Base-by-base conservation (phyloP, 2,888 invertebrate genomes). In the Biston stratarius region DNA sequence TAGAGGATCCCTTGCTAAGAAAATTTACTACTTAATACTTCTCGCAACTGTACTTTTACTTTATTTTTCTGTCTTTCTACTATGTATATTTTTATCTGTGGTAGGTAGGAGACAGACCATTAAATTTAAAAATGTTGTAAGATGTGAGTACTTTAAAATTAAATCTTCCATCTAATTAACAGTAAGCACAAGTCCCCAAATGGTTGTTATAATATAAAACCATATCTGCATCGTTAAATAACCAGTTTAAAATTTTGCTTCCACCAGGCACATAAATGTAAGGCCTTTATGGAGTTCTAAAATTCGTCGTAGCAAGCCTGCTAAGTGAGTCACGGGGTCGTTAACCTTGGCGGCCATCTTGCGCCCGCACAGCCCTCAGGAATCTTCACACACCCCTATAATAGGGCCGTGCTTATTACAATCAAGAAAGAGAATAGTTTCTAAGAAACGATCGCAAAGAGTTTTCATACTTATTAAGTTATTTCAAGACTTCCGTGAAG, bases 311-410 rank as follows among this genome's bases (percentile, higher is more conserved):
- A 90, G 84, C 80, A 70, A 85, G 82, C 71, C 83, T 73, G 79
- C 69, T 71, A 74, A 75, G 82, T 91, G 90, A 92, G 82, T 92
- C 90, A 91, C 82, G 79, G 77, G 91, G 82, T 80, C 91, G 78
- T 87, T 91, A 89, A 91, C 86, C 92, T 81, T 76, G 77, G 69
- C 82, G 73, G 84, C 86, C 87, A 87, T 87, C 82, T 86, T 88
- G 83, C 74, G 73, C 68, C 72, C 68, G 73, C 59, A 76, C 71
- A 82, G 84, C 79, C 77, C 76, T 81, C 79, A 74, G 78, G 44
- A 79, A 74, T 81, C 81, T 79, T 79, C 78, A 64, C 66, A 57
- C 70, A 69, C 61, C 69, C 69, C 64, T 62, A 61, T 56, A 47
- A 69, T 45, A 52, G 53, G 55, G 57, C 48, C 40, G 9, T 40